Evolutionary conservation across 2,888 invertebrate genomes (phyloP).

Genomic region (Volucella inanis): DNA sequence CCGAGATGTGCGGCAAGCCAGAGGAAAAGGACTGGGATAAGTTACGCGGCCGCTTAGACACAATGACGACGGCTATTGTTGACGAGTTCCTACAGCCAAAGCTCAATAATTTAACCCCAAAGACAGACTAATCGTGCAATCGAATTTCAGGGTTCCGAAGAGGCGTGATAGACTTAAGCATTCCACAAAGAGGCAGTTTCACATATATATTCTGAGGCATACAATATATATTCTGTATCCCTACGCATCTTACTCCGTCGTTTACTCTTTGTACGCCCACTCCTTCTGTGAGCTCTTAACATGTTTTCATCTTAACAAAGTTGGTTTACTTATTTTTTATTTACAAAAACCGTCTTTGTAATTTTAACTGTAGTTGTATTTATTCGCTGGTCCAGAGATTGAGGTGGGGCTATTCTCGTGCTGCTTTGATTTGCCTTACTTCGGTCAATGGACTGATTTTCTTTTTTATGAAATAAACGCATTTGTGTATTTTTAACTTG

Average conservation of each 20-base stretch:
- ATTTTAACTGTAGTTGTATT: conserved; percentile 4
- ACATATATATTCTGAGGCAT: background rate
- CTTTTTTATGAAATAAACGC: conserved; percentile 27
- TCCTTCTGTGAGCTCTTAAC: background rate
- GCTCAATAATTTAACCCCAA: conserved; percentile 85
- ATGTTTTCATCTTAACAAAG: background rate
- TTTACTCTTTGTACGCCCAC: conserved; percentile 27
- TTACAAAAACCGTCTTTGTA: conserved; percentile 35
- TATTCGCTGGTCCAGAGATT: background rate
- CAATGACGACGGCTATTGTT: conserved; percentile 91
- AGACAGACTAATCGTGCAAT: conserved; percentile 36
- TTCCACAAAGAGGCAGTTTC: conserved; percentile 38
- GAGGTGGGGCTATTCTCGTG: background rate
- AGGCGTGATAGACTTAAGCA: conserved; percentile 41
- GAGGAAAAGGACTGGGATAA: conserved; percentile 87
- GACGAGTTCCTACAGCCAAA: conserved; percentile 92
- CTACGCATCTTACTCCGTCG: background rate
- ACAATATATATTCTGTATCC: background rate
- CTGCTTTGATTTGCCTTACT: background rate
- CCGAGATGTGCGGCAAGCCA: conserved; percentile 91
- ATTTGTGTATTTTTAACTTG: conserved; percentile 9
- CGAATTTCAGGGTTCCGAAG: background rate
- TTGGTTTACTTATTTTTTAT: conserved; percentile 39
- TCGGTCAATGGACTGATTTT: background rate
- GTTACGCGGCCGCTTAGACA: conserved; percentile 86